phyloP scores from a whole-genome alignment of 1,140 invertebrate species.

The Drosophila prosaltans region DNA sequence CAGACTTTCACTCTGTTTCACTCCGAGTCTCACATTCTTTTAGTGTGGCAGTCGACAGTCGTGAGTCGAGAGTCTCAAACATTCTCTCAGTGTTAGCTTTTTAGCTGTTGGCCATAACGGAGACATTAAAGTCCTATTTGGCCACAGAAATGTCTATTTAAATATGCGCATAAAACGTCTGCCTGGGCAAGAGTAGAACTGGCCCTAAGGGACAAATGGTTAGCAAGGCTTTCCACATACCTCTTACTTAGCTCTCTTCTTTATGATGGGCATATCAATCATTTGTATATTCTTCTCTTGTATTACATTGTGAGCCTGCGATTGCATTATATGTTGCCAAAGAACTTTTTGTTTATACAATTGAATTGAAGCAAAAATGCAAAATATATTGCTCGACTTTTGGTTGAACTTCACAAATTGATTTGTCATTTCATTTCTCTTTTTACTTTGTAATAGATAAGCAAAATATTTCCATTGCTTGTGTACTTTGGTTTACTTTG shows the following conservation, averaged over 20 bases:
- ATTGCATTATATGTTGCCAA: too few species aligned
- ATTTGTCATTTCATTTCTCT: too few species aligned
- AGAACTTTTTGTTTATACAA: too few species aligned
- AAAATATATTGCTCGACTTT: too few species aligned
- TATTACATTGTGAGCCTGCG: too few species aligned
- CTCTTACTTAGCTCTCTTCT: not conserved
- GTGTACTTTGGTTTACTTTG: too few species aligned
- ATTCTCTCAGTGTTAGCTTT: constrained; percentile 25
- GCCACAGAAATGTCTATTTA: constrained; percentile 69
- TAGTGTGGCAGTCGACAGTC: not conserved
- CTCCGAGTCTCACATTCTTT: not conserved
- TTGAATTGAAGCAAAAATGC: too few species aligned
- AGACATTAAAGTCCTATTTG: constrained; percentile 72
- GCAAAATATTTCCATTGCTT: too few species aligned
- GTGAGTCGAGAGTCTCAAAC: not conserved
- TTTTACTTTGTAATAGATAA: too few species aligned
- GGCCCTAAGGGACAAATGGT: constrained; percentile 11
- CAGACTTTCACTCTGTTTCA: not conserved
- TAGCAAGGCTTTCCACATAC: constrained; percentile 6
- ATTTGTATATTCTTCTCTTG: too few species aligned
- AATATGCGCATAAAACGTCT: constrained; percentile 71
- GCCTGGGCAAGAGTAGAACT: constrained; percentile 36
- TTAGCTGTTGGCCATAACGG: constrained; percentile 56
- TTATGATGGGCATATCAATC: not conserved
- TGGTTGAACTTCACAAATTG: too few species aligned